Conservation (phyloP, 2,113 vertebrate genomes). For the Brevimyrus niger region DNA sequence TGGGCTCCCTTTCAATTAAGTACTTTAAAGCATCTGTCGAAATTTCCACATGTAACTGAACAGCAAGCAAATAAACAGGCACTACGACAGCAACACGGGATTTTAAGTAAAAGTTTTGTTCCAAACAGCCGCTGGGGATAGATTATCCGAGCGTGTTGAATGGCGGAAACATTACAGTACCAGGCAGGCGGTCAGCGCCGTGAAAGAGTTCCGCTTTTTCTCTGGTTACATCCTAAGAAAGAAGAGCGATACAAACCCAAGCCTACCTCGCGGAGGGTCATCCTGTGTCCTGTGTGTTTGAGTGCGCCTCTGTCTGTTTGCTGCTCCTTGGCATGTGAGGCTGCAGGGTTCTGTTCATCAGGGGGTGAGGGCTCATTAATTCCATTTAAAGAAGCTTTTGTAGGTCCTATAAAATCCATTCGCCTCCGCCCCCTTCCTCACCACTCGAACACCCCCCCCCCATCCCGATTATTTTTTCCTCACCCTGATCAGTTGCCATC, state of each 20-base stretch:
- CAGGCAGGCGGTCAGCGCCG: not conserved
- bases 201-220: not conserved
- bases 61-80: not conserved
- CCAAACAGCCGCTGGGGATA: not conserved
- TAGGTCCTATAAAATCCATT: conserved; percentile 41
- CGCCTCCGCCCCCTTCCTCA: conserved; percentile 10
- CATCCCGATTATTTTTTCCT: not conserved
- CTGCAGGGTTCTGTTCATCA: conserved; percentile 35
- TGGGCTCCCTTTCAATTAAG: not conserved
- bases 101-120: not conserved
- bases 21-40: not conserved
- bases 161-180: not conserved
- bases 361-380: conserved; percentile 41
- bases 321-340: conserved; percentile 13
- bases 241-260: not conserved
- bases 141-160: not conserved
- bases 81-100: not conserved
- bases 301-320: conserved; percentile 11
- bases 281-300: conserved; percentile 26
- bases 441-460: not conserved
- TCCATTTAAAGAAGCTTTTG: conserved; percentile 40
- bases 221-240: not conserved
- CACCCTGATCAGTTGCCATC: not conserved
- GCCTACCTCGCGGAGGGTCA: conserved; percentile 63
- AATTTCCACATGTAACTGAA: not conserved